phyloP scores from a whole-genome alignment of 2,113 vertebrate species.

The Arothron firmamentum region DNA sequence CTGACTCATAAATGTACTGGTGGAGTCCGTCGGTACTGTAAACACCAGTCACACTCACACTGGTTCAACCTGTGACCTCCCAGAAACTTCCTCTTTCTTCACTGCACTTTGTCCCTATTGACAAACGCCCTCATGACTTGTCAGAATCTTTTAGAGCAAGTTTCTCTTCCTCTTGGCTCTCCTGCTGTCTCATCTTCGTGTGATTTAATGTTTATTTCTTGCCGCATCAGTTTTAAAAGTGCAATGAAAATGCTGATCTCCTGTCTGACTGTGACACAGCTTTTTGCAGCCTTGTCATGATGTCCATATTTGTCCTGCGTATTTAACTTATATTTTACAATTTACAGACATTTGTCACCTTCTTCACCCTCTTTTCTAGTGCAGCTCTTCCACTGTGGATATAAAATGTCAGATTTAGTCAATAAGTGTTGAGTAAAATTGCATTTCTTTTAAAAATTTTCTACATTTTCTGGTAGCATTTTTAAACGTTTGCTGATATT shows the following conservation, averaged over 20 bases:
- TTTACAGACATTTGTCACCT: not conserved
- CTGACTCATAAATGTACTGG: too few species aligned
- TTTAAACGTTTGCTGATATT: too few species aligned
- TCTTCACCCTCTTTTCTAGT: not conserved
- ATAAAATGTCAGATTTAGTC: too few species aligned
- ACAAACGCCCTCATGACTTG: not conserved
- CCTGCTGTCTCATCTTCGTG: not conserved
- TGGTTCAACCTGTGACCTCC: not conserved
- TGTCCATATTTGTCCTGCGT: too few species aligned
- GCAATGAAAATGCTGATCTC: not conserved
- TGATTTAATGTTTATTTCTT: not conserved
- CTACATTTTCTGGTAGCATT: too few species aligned
- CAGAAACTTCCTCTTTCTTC: too few species aligned
- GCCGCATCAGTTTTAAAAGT: not conserved
- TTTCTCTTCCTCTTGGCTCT: not conserved
- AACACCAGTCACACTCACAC: not conserved
- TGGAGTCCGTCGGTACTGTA: not conserved
- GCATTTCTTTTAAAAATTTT: too few species aligned
- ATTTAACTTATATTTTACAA: too few species aligned
- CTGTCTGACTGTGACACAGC: not conserved
- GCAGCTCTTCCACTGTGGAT: not conserved
- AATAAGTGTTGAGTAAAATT: too few species aligned
- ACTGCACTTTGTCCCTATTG: not conserved
- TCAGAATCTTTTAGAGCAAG: not conserved
- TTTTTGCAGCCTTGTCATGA: not conserved